Evolutionary conservation across 2,113 vertebrate species (phyloP).

Genomic region (Alaudala cheleensis): DNA sequence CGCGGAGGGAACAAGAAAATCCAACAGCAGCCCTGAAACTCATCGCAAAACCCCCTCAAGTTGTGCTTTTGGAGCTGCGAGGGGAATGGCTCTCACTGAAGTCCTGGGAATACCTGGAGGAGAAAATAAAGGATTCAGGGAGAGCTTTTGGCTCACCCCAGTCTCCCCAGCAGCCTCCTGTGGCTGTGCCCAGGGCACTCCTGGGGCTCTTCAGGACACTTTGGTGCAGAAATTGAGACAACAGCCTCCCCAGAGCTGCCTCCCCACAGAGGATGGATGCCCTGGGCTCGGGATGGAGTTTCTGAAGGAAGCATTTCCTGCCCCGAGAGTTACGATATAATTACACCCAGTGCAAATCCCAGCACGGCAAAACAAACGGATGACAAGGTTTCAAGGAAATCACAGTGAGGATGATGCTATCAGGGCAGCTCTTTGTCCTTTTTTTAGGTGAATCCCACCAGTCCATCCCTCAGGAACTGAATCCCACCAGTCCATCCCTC

Average conservation of each 20-base stretch:
- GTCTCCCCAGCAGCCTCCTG: neutral
- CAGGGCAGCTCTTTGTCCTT: neutral
- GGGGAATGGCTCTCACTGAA: accelerated
- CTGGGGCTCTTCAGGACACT: neutral
- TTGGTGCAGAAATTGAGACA: neutral
- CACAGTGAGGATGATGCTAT: accelerated
- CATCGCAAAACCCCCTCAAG: neutral
- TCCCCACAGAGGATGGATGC: neutral
- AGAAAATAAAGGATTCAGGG: neutral
- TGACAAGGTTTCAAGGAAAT: neutral
- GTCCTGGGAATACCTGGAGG: accelerated
- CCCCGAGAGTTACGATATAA: accelerated
- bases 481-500: neutral
- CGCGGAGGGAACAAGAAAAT: accelerated
- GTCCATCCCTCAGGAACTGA: neutral
- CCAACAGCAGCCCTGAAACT: accelerated
- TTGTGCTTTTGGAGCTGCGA: accelerated
- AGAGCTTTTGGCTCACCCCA: accelerated
- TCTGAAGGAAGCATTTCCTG: neutral
- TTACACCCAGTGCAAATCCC: neutral
- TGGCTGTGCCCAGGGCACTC: neutral
- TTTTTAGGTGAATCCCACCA: neutral
- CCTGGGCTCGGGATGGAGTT: neutral
- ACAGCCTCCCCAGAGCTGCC: neutral
- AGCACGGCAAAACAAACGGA: neutral